phyloP scores from a whole-genome alignment of 2,888 invertebrate species.

The Tiliacea aurago region DNA sequence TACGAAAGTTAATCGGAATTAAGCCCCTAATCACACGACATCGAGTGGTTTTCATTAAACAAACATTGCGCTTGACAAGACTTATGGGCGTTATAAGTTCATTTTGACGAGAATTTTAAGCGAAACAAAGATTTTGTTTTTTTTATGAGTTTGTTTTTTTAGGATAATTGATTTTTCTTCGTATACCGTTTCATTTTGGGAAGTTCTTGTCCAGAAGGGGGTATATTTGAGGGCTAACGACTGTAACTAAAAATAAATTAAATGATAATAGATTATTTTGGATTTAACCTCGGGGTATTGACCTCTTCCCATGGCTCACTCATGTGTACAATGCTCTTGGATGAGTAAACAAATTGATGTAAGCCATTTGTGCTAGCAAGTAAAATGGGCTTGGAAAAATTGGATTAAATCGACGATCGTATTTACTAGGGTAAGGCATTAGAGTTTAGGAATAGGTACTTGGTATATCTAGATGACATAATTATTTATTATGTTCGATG shows the following conservation, averaged over 20 bases:
- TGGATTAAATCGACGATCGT: slow-evolving; percentile 27
- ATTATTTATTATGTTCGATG: slow-evolving; percentile 2
- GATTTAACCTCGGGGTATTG: not conserved
- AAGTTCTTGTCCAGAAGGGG: not conserved
- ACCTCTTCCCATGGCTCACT: not conserved
- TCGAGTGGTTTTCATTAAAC: slow-evolving; percentile 52
- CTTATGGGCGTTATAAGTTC: slow-evolving; percentile 19
- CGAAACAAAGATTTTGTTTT: not conserved
- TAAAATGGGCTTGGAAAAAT: slow-evolving; percentile 31
- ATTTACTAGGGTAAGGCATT: slow-evolving; percentile 17
- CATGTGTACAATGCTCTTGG: slow-evolving; percentile 16
- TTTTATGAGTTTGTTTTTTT: not conserved
- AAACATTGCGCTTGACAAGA: slow-evolving; percentile 34
- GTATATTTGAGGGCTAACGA: too few relatives aligned
- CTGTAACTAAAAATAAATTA: not conserved
- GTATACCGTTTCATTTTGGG: not conserved
- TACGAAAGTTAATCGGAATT: slow-evolving; percentile 63
- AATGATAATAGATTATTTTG: not conserved
- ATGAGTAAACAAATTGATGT: slow-evolving; percentile 37
- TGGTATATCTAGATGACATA: slow-evolving; percentile 1
- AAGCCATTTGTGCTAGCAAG: slow-evolving; percentile 33
- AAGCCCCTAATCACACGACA: slow-evolving; percentile 54
- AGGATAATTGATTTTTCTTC: too few relatives aligned
- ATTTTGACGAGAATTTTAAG: slow-evolving; percentile 11
- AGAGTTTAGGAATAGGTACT: not conserved